Evolutionary conservation across 2,797 vertebrate genomes (phyloP).

Genomic region (Cheirogaleus major): DNA sequence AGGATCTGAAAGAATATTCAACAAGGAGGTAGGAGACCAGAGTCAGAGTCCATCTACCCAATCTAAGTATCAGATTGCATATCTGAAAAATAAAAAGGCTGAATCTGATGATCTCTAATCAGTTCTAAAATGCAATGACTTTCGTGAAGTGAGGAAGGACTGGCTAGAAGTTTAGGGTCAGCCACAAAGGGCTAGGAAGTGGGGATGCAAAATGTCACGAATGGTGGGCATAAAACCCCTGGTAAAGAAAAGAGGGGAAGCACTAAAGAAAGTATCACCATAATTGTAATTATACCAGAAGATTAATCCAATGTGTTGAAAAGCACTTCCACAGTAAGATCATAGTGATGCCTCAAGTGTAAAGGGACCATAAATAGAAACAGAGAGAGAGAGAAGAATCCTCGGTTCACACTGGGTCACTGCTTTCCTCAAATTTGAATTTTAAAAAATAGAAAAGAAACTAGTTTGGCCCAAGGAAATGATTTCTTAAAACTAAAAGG

Average conservation of each 20-base stretch:
- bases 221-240: not conserved
- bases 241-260: not conserved
- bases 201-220: not conserved
- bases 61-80: not conserved
- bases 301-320: not conserved
- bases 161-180: not conserved
- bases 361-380: not conserved
- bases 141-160: not conserved
- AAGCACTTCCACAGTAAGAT: not conserved
- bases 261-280: not conserved
- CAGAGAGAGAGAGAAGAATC: not conserved
- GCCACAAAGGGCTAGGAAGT: not conserved
- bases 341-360: not conserved
- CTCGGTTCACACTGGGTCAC: not conserved
- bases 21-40: not conserved
- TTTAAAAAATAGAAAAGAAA: slow-evolving; percentile 18
- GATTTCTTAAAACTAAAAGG: slow-evolving; percentile 36
- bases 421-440: not conserved
- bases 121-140: not conserved
- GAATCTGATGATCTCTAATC: not conserved
- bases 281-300: not conserved
- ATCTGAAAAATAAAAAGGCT: not conserved
- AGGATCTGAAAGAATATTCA: not conserved
- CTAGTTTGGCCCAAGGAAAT: slow-evolving; percentile 8
- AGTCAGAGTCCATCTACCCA: not conserved